Percentiles rank a stretch among this genome's conserved stretches.
phyloP scores from a whole-genome alignment of 2,113 vertebrate genomes.

The Vanacampus margaritifer region DNA sequence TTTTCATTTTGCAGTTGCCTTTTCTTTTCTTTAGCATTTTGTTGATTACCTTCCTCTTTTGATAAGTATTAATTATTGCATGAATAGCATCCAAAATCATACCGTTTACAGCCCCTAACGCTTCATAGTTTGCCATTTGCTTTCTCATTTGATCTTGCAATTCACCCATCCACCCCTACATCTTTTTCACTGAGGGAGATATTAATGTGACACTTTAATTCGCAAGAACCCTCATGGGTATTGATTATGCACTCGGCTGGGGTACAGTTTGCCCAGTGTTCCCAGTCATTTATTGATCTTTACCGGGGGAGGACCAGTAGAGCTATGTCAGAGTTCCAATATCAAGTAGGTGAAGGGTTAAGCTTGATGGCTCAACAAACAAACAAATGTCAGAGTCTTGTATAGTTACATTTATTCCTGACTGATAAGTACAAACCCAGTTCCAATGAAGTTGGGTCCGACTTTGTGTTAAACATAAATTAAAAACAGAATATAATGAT shows the following conservation, averaged over 20 bases:
- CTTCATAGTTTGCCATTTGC: too few species aligned
- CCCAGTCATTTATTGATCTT: constrained; percentile 70
- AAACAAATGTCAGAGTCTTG: too few species aligned
- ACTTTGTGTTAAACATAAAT: too few species aligned
- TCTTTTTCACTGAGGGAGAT: constrained; percentile 56
- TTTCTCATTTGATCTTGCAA: constrained; percentile 23
- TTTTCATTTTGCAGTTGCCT: too few species aligned
- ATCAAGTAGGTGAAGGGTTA: constrained; percentile 54
- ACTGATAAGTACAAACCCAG: too few species aligned
- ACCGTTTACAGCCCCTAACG: background rate
- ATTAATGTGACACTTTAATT: constrained; percentile 73
- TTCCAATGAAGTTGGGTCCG: too few species aligned
- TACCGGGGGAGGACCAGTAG: constrained; percentile 46
- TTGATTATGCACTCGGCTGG: constrained; percentile 71
- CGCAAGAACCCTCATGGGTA: constrained; percentile 58
- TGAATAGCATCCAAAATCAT: background rate
- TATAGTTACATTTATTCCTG: too few species aligned
- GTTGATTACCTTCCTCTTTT: too few species aligned
- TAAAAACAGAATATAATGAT: too few species aligned
- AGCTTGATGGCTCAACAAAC: too few species aligned
- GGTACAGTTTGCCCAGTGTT: constrained; percentile 72
- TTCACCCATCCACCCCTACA: constrained; percentile 21
- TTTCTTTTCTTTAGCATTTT: too few species aligned
- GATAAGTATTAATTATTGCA: too few species aligned
- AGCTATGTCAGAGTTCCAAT: constrained; percentile 52